These are phyloP conservation scores for Xyrichtys novacula DNA, from an alignment of 2,797 vertebrate species.

Conservation along the genomic window DNA sequence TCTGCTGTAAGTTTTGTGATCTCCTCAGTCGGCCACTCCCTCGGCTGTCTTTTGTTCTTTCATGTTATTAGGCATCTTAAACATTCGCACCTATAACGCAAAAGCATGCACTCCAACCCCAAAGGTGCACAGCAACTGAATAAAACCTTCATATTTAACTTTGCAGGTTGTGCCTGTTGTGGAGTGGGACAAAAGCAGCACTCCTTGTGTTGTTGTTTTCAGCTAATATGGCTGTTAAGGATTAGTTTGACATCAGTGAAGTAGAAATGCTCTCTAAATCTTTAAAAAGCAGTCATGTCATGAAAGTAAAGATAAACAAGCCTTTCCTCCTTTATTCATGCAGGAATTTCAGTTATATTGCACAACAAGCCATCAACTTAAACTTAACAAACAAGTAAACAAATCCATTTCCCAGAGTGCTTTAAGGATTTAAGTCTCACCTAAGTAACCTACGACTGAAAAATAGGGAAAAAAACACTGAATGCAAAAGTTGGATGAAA, in stretches of 20 bases:
- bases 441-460: neutral
- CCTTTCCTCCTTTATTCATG: conserved; percentile 24
- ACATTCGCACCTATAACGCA: neutral
- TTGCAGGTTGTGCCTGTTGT: neutral
- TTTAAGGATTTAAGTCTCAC: too few species aligned
- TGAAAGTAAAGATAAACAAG: conserved; percentile 42
- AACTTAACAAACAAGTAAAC: too few species aligned
- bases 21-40: conserved; percentile 27
- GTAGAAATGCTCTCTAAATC: conserved; percentile 1
- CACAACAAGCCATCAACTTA: conserved; percentile 5
- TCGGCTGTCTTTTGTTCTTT: conserved; percentile 24
- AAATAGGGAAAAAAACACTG: neutral
- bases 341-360: neutral
- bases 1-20: conserved; percentile 9
- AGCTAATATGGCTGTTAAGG: conserved; percentile 34
- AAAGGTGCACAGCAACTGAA: conserved; percentile 5
- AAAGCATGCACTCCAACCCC: neutral
- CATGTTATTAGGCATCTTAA: neutral
- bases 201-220: conserved; percentile 40
- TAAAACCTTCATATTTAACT: conserved; percentile 20
- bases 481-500: too few species aligned
- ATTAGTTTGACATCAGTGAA: conserved; percentile 34
- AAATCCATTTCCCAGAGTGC: too few species aligned
- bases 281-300: conserved; percentile 26
- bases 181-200: conserved; percentile 10